Percentiles rank a stretch among this genome's conserved stretches.
Evolutionary conservation across 2,888 invertebrate species (phyloP).

Genomic region (Coenonympha glycerion): DNA sequence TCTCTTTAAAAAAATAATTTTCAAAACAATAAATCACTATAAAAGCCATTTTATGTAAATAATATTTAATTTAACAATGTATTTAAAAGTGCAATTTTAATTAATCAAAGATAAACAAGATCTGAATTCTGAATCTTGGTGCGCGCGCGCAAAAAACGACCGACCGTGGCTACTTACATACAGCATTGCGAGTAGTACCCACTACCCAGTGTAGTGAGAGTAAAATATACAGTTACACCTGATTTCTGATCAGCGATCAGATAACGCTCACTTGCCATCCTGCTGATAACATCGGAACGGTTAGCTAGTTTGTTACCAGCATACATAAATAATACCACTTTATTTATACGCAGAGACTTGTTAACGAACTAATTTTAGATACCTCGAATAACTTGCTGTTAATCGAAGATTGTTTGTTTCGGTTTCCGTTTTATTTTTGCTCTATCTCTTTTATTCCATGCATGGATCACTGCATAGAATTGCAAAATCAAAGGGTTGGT

Average conservation of each 20-base stretch:
- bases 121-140: constrained; percentile 14
- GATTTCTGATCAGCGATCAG: constrained; percentile 24
- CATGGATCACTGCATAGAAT: too few relatives aligned
- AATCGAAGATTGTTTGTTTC: too few relatives aligned
- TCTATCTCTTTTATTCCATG: too few relatives aligned
- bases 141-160: constrained; percentile 23
- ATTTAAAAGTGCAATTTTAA: not conserved
- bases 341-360: constrained; percentile 1
- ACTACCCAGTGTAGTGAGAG: constrained; percentile 23
- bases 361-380: constrained; percentile 3
- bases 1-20: too few relatives aligned
- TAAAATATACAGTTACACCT: constrained; percentile 28
- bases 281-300: constrained; percentile 17
- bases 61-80: not conserved
- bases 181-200: too few relatives aligned
- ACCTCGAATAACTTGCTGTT: too few relatives aligned
- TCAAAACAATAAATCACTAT: too few relatives aligned
- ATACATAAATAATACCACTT: constrained; percentile 10
- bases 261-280: constrained; percentile 15
- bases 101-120: constrained; percentile 20
- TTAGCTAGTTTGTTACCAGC: constrained; percentile 2
- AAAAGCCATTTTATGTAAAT: too few relatives aligned
- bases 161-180: constrained; percentile 11
- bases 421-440: too few relatives aligned
- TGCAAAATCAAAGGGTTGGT: too few relatives aligned